Conservation (phyloP, 2,113 vertebrate species). For the Gnathonemus longibarbis region DNA sequence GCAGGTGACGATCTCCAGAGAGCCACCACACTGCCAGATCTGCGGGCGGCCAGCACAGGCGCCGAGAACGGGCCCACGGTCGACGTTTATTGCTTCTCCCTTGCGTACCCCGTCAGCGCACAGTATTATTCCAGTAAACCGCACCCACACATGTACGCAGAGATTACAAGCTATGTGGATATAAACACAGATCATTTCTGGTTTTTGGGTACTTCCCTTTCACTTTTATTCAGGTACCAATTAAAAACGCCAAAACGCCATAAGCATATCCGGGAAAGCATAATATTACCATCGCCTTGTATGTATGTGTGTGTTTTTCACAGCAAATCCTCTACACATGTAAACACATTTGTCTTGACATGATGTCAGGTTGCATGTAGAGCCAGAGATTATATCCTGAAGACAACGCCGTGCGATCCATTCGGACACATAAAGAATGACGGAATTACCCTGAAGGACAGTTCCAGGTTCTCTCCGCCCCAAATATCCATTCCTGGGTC, state of each 20-base stretch:
- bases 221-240: neutral
- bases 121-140: neutral
- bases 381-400: neutral
- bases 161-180: neutral
- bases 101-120: neutral
- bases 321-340: neutral
- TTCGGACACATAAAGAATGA: neutral
- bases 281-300: neutral
- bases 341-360: neutral
- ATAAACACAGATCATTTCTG: neutral
- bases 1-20: constrained; percentile 91
- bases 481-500: constrained; percentile 99
- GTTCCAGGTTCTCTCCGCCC: constrained; percentile 98
- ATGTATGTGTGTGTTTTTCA: neutral
- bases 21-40: constrained; percentile 96
- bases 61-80: neutral
- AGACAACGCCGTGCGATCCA: neutral
- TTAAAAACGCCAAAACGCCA: neutral
- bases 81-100: neutral
- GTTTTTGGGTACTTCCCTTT: neutral
- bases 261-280: neutral
- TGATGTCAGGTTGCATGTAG: neutral
- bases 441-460: constrained; percentile 93
- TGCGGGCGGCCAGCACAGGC: constrained; percentile 38
- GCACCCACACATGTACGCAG: neutral